A percentile compares a stretch with the other conserved stretches of the same genome.
These are phyloP conservation scores for Heliconius nattereri DNA, from an alignment of 1,140 invertebrate genomes.

Conservation along the genomic window DNA sequence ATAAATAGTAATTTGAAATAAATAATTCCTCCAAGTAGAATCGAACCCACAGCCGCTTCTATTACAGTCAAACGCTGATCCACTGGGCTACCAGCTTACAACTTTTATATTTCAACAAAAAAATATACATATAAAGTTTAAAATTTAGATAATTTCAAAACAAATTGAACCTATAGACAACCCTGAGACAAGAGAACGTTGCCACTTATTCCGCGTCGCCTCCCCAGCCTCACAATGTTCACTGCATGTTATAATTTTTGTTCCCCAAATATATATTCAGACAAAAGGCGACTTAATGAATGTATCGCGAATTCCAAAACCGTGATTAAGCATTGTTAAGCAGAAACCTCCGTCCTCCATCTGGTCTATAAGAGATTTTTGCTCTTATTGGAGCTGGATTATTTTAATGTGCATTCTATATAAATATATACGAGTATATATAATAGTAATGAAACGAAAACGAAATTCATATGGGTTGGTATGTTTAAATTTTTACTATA, in stretches of 20 bases:
- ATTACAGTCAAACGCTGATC: too few species aligned
- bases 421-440: too few species aligned
- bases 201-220: slow-evolving; percentile 71
- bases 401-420: slow-evolving; percentile 38
- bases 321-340: slow-evolving; percentile 77
- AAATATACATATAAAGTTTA: too few species aligned
- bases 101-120: too few species aligned
- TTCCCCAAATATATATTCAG: slow-evolving; percentile 73
- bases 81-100: too few species aligned
- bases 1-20: too few species aligned
- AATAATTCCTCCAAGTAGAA: too few species aligned
- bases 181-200: slow-evolving; percentile 58
- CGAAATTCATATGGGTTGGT: slow-evolving; percentile 25
- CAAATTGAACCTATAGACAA: slow-evolving; percentile 31
- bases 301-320: slow-evolving; percentile 72
- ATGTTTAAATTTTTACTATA: slow-evolving; percentile 17
- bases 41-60: too few species aligned
- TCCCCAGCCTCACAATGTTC: slow-evolving; percentile 54
- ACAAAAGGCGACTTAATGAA: slow-evolving; percentile 77
- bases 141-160: too few species aligned
- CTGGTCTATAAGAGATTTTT: slow-evolving; percentile 53
- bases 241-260: slow-evolving; percentile 80
- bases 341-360: slow-evolving; percentile 46
- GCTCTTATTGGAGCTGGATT: slow-evolving; percentile 40
- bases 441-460: slow-evolving; percentile 28